Percentiles rank a stretch among this genome's conserved stretches.
Conservation (phyloP, 2,888 invertebrate species). For the Mythimna lalbum region DNA sequence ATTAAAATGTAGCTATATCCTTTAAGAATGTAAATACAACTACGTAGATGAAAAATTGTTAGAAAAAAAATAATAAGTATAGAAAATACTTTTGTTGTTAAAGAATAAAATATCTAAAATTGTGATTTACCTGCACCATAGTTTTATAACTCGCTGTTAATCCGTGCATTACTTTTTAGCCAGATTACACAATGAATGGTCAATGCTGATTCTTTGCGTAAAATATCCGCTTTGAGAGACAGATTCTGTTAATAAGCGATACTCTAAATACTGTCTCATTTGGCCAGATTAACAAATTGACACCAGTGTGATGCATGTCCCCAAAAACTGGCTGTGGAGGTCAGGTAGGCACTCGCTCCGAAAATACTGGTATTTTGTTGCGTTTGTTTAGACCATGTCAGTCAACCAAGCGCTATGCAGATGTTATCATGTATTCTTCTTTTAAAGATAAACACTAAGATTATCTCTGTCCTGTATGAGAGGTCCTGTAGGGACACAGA, state of each 20-base stretch:
- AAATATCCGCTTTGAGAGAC: background rate
- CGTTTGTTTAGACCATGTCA: background rate
- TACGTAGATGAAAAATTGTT: background rate
- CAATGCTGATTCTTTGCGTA: background rate
- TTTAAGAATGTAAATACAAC: background rate
- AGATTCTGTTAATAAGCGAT: background rate
- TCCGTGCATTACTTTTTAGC: background rate
- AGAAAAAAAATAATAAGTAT: background rate
- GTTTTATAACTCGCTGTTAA: background rate
- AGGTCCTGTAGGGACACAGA: background rate
- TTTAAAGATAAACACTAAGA: background rate
- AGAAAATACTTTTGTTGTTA: constrained; percentile 12
- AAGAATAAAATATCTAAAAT: background rate
- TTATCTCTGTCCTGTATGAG: background rate
- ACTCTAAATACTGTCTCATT: background rate
- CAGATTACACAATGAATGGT: background rate
- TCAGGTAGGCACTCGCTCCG: background rate
- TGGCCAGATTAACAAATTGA: background rate
- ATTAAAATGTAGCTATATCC: background rate
- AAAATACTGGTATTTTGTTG: constrained; percentile 4
- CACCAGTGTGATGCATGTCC: background rate
- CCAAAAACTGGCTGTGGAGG: background rate
- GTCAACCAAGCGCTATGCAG: background rate
- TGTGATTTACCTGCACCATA: constrained; percentile 3
- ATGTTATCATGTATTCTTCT: background rate